These are phyloP conservation scores for Chirona hameri DNA, from an alignment of 2,888 invertebrate genomes.

Conservation along the genomic window DNA sequence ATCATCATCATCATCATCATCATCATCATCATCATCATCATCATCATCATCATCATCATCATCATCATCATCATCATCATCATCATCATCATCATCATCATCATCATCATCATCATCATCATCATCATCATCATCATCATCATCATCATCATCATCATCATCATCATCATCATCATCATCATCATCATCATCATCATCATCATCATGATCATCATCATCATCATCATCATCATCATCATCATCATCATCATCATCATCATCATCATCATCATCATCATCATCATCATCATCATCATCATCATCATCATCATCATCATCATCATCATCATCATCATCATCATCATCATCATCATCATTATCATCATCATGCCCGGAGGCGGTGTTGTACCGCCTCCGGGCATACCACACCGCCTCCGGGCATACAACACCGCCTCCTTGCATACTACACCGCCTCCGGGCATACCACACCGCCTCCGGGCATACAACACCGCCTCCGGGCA, in stretches of 20 bases:
- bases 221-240: conserved; percentile 22
- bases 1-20: too few relatives aligned
- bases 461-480: too few relatives aligned
- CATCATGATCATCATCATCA: conserved; percentile 9
- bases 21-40: conserved; percentile 22
- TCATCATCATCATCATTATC: conserved; percentile 22
- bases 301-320: conserved; percentile 22
- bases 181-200: too few relatives aligned
- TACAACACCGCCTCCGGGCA: too few relatives aligned
- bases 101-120: conserved; percentile 10
- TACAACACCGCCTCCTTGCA: too few relatives aligned
- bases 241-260: conserved; percentile 22
- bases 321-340: conserved; percentile 22
- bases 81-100: conserved; percentile 9
- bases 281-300: conserved; percentile 10
- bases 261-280: conserved; percentile 22
- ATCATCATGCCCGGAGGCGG: too few relatives aligned
- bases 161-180: conserved; percentile 22
- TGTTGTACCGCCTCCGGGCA: too few relatives aligned
- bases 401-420: too few relatives aligned
- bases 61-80: conserved; percentile 22
- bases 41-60: conserved; percentile 22
- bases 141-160: conserved; percentile 22
- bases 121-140: conserved; percentile 22
- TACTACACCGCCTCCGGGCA: too few relatives aligned